A percentile compares a stretch with the other conserved stretches of the same genome.
phyloP scores from a whole-genome alignment of 2,113 vertebrate species.

The Archocentrus centrarchus region DNA sequence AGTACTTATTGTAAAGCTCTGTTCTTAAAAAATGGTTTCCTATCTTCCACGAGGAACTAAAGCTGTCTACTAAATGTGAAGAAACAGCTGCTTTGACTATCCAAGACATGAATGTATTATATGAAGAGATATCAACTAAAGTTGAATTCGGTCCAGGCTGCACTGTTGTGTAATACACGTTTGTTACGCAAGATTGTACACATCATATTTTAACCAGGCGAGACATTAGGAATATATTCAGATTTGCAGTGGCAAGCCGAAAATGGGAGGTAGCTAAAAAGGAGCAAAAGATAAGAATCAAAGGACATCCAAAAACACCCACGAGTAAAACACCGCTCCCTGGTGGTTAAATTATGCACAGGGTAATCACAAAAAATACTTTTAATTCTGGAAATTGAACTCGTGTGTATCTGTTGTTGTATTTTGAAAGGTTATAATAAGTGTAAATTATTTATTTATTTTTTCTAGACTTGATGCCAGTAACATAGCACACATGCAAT shows the following conservation, averaged over 20 bases:
- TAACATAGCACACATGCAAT: neutral
- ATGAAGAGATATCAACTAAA: neutral
- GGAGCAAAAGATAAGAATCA: neutral
- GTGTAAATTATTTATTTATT: too few relatives aligned
- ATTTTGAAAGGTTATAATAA: neutral
- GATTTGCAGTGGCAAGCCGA: neutral
- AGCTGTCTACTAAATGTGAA: neutral
- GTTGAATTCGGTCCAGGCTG: neutral
- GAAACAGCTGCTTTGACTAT: neutral
- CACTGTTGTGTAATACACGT: neutral
- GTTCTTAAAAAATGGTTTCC: neutral
- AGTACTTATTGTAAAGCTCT: neutral
- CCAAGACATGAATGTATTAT: neutral
- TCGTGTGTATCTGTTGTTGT: neutral
- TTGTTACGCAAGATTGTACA: neutral
- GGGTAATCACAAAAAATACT: neutral
- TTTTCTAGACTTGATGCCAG: neutral
- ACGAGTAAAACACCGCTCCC: neutral
- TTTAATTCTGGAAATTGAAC: neutral
- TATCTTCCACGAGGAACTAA: neutral
- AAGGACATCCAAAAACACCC: neutral
- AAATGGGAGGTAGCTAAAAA: neutral
- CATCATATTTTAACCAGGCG: neutral
- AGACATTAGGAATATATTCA: neutral
- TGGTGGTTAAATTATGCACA: neutral